Base-by-base conservation (phyloP, 2,113 vertebrate species). In the human (Homo sapiens) region DNA sequence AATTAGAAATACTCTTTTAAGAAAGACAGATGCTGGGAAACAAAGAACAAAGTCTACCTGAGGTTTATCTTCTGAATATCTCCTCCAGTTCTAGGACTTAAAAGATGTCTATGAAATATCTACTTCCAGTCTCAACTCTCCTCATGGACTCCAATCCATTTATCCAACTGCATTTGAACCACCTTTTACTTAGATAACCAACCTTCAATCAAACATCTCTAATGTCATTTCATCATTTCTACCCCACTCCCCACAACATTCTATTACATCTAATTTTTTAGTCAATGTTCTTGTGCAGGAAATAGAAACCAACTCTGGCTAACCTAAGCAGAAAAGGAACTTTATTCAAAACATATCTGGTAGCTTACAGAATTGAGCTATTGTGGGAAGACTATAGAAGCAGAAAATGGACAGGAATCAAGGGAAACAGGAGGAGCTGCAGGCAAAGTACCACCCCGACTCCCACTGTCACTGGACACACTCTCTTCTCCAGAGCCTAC, bases 301-400 rank as follows among this genome's bases (percentile, higher is more conserved):
- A 78, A 86, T 57, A 93, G 89, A 94, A 97, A 68, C 61, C 23
- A 86, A n/a, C 52, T 87, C 35, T 79, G 17, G 35, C 59, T 92
- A 86, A 92, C 4, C 20, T 40, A 61, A 68, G 52, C 43, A 64
- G 55, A 89, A 92, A 78, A 59, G 48, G 40, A 92, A 40, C 9
- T 38, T 14, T 84, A 81, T 38, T 88, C 35, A 64, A 84, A 92
- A 89, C 8, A 45, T 38, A 61, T 38, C 18, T 78, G 43, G 9
- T 55, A 48, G 18, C 23, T 85, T 22, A 66, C 4, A 91, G 82
- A 91, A 93, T 12, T 16, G 50, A 82, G 30, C 43, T 79, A 35
- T 32, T 78, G 6, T 27, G 30, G 73, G 38, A 82, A 86, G 52
- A 61, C 14, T 25, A 43, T 86, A 79, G 52, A 92, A 70, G 45